A percentile compares a stretch with the other conserved stretches of the same genome.
These are phyloP conservation scores for Myzus persicae DNA, from an alignment of 1,140 invertebrate genomes.

Conservation along the genomic window DNA sequence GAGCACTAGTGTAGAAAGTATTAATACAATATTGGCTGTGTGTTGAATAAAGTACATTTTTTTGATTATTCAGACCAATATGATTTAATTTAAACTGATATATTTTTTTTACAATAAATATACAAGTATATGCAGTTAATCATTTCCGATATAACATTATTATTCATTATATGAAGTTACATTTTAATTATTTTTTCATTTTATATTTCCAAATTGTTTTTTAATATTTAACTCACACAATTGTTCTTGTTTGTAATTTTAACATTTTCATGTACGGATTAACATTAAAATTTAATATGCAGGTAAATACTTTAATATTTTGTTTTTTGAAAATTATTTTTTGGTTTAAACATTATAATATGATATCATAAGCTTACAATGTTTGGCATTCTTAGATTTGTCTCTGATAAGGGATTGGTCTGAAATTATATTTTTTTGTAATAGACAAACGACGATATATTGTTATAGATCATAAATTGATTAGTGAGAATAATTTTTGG, in stretches of 20 bases:
- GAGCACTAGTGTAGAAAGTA: not conserved
- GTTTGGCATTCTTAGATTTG: not conserved
- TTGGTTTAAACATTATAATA: not conserved
- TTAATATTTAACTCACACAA: not conserved
- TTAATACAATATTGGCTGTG: not conserved
- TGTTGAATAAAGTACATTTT: not conserved
- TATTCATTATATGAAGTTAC: not conserved
- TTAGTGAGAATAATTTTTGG: not conserved
- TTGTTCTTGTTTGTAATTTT: not conserved
- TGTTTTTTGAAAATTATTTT: no score
- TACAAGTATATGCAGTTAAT: not conserved
- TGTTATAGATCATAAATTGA: not conserved
- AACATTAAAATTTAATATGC: not conserved
- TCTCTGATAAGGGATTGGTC: not conserved
- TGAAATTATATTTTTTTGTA: not conserved
- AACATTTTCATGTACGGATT: not conserved
- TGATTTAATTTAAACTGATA: not conserved
- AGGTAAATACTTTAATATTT: not conserved
- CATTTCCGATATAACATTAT: no score
- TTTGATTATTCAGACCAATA: not conserved
- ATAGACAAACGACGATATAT: not conserved
- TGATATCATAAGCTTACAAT: not conserved
- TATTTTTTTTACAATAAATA: not conserved
- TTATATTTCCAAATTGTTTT: not conserved
- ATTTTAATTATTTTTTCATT: not conserved